A percentile compares a stretch with the other conserved stretches of the same genome.
Evolutionary conservation across 2,888 invertebrate genomes (phyloP).

Genomic region (Phalera bucephala): DNA sequence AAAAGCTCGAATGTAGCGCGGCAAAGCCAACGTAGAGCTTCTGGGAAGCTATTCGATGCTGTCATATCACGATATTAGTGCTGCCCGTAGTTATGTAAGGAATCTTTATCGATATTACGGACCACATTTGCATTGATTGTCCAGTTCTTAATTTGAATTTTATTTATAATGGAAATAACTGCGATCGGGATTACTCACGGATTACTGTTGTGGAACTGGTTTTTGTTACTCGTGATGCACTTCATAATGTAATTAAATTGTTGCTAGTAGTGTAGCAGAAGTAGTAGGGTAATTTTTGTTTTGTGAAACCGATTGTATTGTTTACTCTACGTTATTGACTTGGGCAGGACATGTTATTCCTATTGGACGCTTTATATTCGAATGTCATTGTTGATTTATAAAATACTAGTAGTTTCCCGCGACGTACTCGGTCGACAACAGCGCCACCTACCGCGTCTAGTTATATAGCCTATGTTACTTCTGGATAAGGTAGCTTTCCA

Average conservation of each 20-base stretch:
- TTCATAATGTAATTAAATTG: background rate
- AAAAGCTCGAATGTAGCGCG: conserved; percentile 63
- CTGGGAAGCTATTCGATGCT: conserved; percentile 74
- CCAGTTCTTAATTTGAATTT: background rate
- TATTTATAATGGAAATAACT: background rate
- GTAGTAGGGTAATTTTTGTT: background rate
- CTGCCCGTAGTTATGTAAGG: conserved; percentile 33
- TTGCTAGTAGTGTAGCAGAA: background rate
- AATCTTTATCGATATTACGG: conserved; percentile 41
- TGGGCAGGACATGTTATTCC: no score
- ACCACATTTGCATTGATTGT: background rate
- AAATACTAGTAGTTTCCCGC: no score
- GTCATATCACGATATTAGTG: conserved; percentile 78
- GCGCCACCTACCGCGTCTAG: no score
- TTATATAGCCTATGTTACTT: no score
- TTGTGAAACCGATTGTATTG: no score
- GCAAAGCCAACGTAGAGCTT: conserved; percentile 76
- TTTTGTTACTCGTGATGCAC: background rate
- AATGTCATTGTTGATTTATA: no score
- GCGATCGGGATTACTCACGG: no score
- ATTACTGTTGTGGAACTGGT: background rate
- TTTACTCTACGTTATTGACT: no score
- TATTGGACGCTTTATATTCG: no score
- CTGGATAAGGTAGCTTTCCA: no score
- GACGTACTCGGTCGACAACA: no score